These are phyloP conservation scores for Gopherus flavomarginatus DNA, from an alignment of 2,113 vertebrate genomes.

Conservation along the genomic window DNA sequence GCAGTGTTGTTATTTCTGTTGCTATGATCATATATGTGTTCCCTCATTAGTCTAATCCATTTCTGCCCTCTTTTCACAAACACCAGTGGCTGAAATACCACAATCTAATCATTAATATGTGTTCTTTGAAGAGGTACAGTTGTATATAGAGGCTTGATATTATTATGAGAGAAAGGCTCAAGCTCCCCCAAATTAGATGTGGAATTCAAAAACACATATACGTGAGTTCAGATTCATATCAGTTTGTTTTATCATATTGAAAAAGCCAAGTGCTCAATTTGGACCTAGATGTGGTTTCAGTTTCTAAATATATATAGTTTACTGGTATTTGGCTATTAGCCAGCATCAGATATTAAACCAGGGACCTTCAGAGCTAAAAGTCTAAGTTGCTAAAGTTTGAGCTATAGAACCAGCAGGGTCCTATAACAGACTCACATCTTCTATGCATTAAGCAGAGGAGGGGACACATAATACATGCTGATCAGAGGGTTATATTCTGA, in stretches of 20 bases:
- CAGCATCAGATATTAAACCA: background rate
- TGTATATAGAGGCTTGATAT: background rate
- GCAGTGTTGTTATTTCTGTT: background rate
- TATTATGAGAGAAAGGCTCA: background rate
- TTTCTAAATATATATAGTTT: background rate
- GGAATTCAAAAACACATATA: background rate
- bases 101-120: background rate
- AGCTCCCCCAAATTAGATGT: background rate
- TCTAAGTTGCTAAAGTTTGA: background rate
- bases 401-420: background rate
- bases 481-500: background rate
- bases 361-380: background rate
- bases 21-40: background rate
- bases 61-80: rapidly evolving
- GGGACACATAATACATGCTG: background rate
- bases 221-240: background rate
- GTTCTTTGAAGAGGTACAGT: background rate
- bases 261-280: background rate
- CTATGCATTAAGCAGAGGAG: background rate
- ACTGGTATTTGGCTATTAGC: background rate
- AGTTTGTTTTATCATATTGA: background rate
- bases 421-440: background rate
- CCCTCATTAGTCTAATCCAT: background rate
- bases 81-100: background rate
- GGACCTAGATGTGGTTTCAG: background rate